Conservation (phyloP, 2,888 invertebrate genomes). For the Neoscelio sp. region DNA sequence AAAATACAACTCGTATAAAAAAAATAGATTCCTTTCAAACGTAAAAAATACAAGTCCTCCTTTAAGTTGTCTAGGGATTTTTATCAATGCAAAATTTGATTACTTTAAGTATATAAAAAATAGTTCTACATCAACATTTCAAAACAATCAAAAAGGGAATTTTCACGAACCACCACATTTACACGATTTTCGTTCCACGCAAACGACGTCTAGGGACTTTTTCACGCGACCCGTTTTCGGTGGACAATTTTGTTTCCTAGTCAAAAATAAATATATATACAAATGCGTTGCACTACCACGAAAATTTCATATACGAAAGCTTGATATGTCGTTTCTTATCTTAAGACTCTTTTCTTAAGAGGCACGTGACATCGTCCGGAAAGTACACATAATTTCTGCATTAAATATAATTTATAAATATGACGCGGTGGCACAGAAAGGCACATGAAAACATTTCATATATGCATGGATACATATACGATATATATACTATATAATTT, state of each 20-base stretch:
- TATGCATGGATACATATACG: conserved; percentile 49
- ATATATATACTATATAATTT: conserved; percentile 43
- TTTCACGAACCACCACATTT: conserved; percentile 13
- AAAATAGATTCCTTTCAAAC: conserved; percentile 13
- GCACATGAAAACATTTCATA: conserved; percentile 69
- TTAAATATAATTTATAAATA: conserved; percentile 68
- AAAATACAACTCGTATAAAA: conserved; percentile 10
- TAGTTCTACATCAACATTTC: conserved; percentile 4
- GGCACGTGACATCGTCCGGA: conserved; percentile 26
- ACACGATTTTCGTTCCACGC: conserved; percentile 6
- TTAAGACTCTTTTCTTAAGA: not conserved
- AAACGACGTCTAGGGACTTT: conserved; percentile 1
- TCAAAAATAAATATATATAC: conserved; percentile 17
- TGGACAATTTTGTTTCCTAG: not conserved
- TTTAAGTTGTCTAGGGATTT: not conserved
- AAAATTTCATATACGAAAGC: conserved; percentile 5
- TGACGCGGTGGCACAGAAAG: conserved; percentile 69
- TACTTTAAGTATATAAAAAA: no score
- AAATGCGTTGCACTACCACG: conserved; percentile 1
- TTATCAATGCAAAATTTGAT: not conserved
- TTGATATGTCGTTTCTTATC: not conserved
- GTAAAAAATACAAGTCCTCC: no score
- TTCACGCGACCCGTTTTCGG: conserved; percentile 12
- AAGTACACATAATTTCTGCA: conserved; percentile 32
- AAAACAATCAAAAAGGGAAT: conserved; percentile 3